Percentiles rank a stretch among this genome's conserved stretches.
Conservation (phyloP, 2,888 invertebrate species). For the Pterobdella sp. region DNA sequence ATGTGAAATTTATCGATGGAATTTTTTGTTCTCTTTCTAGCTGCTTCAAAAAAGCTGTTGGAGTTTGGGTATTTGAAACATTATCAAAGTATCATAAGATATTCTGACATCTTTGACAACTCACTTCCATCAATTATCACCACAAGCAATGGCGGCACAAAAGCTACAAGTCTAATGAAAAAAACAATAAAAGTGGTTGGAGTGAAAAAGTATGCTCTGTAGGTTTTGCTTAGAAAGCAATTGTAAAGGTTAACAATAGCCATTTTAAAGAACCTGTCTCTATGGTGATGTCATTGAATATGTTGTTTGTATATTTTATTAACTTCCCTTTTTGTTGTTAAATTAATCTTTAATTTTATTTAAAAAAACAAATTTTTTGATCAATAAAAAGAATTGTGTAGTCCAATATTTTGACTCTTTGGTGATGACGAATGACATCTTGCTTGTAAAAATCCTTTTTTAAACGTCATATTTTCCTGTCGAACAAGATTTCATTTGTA, state of each 20-base stretch:
- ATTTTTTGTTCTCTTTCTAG: neutral
- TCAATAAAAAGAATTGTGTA: neutral
- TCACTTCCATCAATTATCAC: neutral
- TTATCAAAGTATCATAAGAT: no score
- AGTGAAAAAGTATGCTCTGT: neutral
- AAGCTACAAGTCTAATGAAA: neutral
- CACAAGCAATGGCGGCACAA: neutral
- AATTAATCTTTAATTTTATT: neutral
- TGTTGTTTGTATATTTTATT: neutral
- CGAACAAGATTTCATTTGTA: neutral
- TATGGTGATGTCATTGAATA: neutral
- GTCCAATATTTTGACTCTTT: neutral
- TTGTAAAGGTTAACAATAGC: neutral
- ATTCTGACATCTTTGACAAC: neutral
- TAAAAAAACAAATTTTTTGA: neutral
- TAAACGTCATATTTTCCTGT: neutral
- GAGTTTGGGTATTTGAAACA: no score
- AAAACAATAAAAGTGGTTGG: neutral
- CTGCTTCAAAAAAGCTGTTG: neutral
- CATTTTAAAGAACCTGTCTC: conserved; percentile 8
- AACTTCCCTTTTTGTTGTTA: neutral
- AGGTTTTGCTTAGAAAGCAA: neutral
- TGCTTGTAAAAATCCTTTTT: conserved; percentile 11
- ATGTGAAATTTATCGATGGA: neutral
- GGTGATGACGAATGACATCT: conserved; percentile 14